Evolutionary conservation across 53 echinoderm and acorn worm species (phyloP), one percentile per base, ranked within the genome.

Genomic region (Zoroaster sp.): DNA sequence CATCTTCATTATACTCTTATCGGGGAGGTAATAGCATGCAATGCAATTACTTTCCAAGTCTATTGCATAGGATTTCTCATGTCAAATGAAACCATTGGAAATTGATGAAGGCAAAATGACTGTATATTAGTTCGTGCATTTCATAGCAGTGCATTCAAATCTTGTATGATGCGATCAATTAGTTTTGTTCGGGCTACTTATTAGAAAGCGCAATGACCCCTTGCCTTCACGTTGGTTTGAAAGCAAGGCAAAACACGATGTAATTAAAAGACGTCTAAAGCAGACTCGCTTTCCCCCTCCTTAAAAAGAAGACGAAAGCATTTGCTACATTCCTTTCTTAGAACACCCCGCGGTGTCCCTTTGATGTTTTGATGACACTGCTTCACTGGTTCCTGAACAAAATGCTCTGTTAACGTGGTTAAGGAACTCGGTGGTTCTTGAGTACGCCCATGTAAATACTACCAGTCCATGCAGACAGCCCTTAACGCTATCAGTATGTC

Each of bases 201-300:
- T 18, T n/a, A 28, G 78, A 78, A 54, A 78, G 78, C 78, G 34
- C 78, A 37, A 17, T 23, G 78, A 78, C 55, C 78, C 78, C 35
- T 10, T 39, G 17, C 25, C 39, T 37, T 53, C 37, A 63, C 40
- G 54, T 20, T 36, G 40, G 6, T 54, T 7, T 31, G 30, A 47
- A 77, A 53, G 32, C 52, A 12, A 14, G 13, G 49, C 52, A 77
- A 18, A 80, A 65, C 80, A 21, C 10, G 40, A 80, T 63, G 80
- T 63, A 80, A 80, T 81, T 67, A 67, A 81, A 81, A 81, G 81
- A 25, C 81, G 17, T 10, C 40, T 33, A 75, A 75, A 32, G 75
- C 17, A 69, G 69, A 35, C 69, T 28, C 6, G 68, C 39, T 7
- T 52, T 32, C 67, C 37, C 67, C 42, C 11, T 23, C 8, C 67